Evolutionary conservation across 2,113 vertebrate species (phyloP).

Genomic region (Puffinus mauretanicus): DNA sequence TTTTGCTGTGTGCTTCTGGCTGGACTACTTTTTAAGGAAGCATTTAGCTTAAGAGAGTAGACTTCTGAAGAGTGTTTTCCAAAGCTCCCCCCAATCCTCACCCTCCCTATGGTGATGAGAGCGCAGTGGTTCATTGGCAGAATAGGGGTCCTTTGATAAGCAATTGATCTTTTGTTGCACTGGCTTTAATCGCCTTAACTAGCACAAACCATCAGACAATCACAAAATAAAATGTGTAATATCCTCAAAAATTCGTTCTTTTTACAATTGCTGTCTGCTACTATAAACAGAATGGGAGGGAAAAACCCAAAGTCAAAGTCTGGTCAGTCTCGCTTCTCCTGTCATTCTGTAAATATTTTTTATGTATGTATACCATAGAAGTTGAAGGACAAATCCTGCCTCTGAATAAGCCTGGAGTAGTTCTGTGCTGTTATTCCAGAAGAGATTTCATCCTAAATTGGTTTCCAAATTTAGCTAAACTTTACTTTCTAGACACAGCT

Average conservation of each 20-base stretch:
- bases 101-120: background rate
- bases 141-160: background rate
- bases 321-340: background rate
- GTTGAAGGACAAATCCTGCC: background rate
- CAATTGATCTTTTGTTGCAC: background rate
- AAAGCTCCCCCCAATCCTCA: background rate
- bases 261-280: background rate
- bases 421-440: background rate
- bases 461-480: background rate
- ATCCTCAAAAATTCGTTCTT: background rate
- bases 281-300: background rate
- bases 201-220: background rate
- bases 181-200: background rate
- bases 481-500: background rate
- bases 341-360: background rate
- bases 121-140: background rate
- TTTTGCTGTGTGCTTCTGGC: background rate
- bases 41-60: background rate
- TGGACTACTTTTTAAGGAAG: background rate
- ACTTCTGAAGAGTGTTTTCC: background rate
- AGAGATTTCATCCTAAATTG: background rate
- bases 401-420: background rate
- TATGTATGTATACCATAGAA: background rate
- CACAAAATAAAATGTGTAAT: background rate
- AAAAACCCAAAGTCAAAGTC: background rate